These are phyloP conservation scores for Apantesis nais DNA, from an alignment of 2,888 invertebrate species.

Conservation along the genomic window DNA sequence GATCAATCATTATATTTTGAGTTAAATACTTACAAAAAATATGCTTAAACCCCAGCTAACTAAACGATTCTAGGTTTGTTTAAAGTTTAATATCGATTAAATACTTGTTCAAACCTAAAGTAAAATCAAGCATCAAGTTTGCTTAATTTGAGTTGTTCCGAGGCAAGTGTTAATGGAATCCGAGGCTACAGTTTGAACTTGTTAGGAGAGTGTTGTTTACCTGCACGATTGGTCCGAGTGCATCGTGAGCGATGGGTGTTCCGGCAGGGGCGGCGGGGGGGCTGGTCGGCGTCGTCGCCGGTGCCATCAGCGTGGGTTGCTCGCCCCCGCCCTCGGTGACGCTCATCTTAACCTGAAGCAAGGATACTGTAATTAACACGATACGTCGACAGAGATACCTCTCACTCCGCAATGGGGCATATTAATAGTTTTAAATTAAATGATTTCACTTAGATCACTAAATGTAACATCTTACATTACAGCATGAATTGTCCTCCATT, in stretches of 20 bases:
- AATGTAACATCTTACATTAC: not conserved
- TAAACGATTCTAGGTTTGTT: too few relatives aligned
- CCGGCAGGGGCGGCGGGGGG: constrained; percentile 68
- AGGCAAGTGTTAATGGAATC: not conserved
- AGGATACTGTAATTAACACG: not conserved
- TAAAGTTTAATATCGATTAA: not conserved
- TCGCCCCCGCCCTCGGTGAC: constrained; percentile 64
- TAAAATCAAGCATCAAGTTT: not conserved
- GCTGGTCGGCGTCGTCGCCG: constrained; percentile 50
- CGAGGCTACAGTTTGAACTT: not conserved
- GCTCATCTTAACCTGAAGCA: constrained; percentile 72
- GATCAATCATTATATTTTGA: too few relatives aligned
- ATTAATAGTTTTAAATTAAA: too few relatives aligned
- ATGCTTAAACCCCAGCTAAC: too few relatives aligned
- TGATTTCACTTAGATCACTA: not conserved
- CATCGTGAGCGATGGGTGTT: constrained; percentile 64
- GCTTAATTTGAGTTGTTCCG: not conserved
- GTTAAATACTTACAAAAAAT: too few relatives aligned
- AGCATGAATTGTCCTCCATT: not conserved
- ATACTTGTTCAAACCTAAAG: not conserved
- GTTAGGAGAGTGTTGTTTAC: constrained; percentile 14
- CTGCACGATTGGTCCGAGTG: constrained; percentile 26
- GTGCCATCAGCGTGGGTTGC: constrained; percentile 60
- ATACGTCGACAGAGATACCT: not conserved
- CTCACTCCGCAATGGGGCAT: too few relatives aligned